These are phyloP conservation scores for Pterobdella sp. DNA, from an alignment of 2,888 invertebrate species.

Conservation along the genomic window DNA sequence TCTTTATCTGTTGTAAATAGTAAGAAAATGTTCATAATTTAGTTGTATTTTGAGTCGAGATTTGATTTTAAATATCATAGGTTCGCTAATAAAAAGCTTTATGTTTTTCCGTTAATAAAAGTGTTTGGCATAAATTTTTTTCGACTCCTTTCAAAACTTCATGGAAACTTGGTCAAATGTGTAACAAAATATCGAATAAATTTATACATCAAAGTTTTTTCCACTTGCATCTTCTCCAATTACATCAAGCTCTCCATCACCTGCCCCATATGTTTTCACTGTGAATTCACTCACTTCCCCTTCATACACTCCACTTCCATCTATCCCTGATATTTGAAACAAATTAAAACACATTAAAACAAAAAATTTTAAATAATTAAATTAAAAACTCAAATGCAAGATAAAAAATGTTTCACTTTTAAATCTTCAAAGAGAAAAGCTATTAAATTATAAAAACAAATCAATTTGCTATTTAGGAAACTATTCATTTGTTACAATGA, in stretches of 20 bases:
- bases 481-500: no score
- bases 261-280: conserved; percentile 77
- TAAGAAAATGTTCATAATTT: not conserved
- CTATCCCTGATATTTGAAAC: conserved; percentile 40
- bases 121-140: no score
- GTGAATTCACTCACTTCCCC: conserved; percentile 75
- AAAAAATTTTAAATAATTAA: no score
- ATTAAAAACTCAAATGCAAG: no score
- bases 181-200: no score
- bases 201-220: conserved; percentile 50
- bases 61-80: not conserved
- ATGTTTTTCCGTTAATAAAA: not conserved
- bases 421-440: no score
- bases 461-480: no score
- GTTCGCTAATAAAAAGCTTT: not conserved
- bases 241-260: conserved; percentile 68
- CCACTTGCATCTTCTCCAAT: conserved; percentile 60
- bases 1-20: conserved; percentile 60
- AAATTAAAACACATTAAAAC: not conserved
- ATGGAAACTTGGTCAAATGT: no score
- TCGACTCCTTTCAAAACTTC: no score
- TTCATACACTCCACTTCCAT: conserved; percentile 60
- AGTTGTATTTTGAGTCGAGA: not conserved
- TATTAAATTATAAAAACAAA: no score
- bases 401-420: no score